These are phyloP conservation scores for Desmophyllum pertusum DNA, from an alignment of 92 coral and sea anemone species.

Conservation along the genomic window DNA sequence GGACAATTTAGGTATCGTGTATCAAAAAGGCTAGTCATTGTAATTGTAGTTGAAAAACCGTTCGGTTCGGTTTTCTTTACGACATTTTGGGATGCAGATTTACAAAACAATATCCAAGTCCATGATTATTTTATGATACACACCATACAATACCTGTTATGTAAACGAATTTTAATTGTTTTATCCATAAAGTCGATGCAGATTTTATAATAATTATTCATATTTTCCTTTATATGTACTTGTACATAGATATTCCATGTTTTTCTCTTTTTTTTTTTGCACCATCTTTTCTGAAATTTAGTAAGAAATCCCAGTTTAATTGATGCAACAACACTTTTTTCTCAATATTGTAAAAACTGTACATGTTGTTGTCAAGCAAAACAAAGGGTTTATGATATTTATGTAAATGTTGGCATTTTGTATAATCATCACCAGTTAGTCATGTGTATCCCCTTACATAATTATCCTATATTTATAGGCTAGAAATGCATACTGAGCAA, in stretches of 20 bases:
- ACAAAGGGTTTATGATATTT: too few relatives aligned
- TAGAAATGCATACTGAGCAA: too few relatives aligned
- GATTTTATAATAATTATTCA: not conserved
- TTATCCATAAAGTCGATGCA: not conserved
- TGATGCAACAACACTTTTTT: too few relatives aligned
- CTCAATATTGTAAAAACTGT: too few relatives aligned
- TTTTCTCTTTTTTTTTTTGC: too few relatives aligned
- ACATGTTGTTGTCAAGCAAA: too few relatives aligned
- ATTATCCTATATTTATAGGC: too few relatives aligned
- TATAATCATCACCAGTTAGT: too few relatives aligned
- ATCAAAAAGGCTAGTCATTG: not conserved
- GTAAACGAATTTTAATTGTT: slow-evolving; percentile 9
- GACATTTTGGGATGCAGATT: not conserved
- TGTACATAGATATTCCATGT: too few relatives aligned
- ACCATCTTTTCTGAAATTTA: not conserved
- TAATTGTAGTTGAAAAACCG: not conserved
- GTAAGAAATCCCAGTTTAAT: not conserved
- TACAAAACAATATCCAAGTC: not conserved
- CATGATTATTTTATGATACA: slow-evolving; percentile 5
- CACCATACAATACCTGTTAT: slow-evolving; percentile 14
- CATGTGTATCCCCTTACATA: too few relatives aligned
- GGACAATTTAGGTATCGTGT: not conserved
- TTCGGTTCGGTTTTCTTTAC: not conserved
- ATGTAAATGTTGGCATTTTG: too few relatives aligned
- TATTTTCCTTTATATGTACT: not conserved